These are phyloP conservation scores for Troides helena DNA, from an alignment of 2,888 invertebrate species.

Conservation along the genomic window DNA sequence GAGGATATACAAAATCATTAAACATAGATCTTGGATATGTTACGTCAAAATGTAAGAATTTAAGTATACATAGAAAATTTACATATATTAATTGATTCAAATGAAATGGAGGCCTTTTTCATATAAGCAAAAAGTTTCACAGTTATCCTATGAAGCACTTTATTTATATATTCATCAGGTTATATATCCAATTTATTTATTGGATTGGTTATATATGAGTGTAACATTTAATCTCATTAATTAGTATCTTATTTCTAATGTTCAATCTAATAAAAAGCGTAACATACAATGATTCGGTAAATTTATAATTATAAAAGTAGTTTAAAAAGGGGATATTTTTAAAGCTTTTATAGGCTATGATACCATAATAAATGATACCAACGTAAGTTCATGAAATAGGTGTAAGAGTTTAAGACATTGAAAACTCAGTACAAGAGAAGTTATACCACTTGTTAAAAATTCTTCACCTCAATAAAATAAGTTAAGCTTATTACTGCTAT, in stretches of 20 bases:
- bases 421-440: conserved; percentile 29
- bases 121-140: too few relatives aligned
- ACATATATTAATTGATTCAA: background rate
- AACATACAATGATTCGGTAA: conserved; percentile 32
- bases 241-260: conserved; percentile 7
- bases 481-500: conserved; percentile 34
- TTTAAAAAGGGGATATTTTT: conserved; percentile 30
- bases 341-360: conserved; percentile 38
- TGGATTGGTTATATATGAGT: background rate
- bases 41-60: background rate
- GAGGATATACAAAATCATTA: background rate
- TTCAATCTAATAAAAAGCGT: conserved; percentile 22
- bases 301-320: conserved; percentile 32
- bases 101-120: background rate
- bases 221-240: background rate
- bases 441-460: conserved; percentile 43
- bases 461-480: conserved; percentile 39
- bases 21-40: background rate
- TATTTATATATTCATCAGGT: background rate
- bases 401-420: conserved; percentile 31
- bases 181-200: background rate
- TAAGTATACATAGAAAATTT: background rate
- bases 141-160: background rate
- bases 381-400: conserved; percentile 25
- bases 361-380: conserved; percentile 23